Conservation (phyloP, 2,888 invertebrate species). For the Amorpha juglandis region DNA sequence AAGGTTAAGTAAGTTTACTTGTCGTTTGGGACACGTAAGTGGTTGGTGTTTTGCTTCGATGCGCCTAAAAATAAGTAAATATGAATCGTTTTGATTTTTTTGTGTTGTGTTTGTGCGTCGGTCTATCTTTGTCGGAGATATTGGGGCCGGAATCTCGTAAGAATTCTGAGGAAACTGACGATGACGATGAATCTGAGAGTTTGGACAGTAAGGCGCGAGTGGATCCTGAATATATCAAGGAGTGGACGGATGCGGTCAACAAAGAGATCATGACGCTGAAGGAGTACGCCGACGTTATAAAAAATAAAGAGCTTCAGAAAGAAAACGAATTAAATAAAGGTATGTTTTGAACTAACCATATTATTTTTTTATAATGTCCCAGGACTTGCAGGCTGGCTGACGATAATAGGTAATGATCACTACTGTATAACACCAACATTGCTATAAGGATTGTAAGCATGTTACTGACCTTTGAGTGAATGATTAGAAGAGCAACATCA, state of each 20-base stretch:
- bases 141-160: constrained; percentile 65
- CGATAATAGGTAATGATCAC: no score
- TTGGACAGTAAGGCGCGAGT: constrained; percentile 47
- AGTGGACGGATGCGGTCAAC: constrained; percentile 62
- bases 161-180: constrained; percentile 53
- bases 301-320: constrained; percentile 37
- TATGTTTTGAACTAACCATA: constrained; percentile 27
- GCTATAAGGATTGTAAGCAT: no score
- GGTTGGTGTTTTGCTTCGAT: constrained; percentile 44
- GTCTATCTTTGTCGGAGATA: constrained; percentile 61
- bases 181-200: constrained; percentile 52
- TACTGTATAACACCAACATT: no score
- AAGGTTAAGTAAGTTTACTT: constrained; percentile 19
- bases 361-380: background rate
- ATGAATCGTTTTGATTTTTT: constrained; percentile 62
- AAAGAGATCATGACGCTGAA: constrained; percentile 63
- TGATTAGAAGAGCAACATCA: no score
- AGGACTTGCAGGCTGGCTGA: no score
- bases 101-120: constrained; percentile 59
- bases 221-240: constrained; percentile 59
- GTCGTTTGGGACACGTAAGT: constrained; percentile 71
- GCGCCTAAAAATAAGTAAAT: constrained; percentile 42
- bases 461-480: background rate
- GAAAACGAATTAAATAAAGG: constrained; percentile 43
- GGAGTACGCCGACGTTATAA: constrained; percentile 67